Conservation (phyloP, 2,888 invertebrate species). For the Euclidia mi region DNA sequence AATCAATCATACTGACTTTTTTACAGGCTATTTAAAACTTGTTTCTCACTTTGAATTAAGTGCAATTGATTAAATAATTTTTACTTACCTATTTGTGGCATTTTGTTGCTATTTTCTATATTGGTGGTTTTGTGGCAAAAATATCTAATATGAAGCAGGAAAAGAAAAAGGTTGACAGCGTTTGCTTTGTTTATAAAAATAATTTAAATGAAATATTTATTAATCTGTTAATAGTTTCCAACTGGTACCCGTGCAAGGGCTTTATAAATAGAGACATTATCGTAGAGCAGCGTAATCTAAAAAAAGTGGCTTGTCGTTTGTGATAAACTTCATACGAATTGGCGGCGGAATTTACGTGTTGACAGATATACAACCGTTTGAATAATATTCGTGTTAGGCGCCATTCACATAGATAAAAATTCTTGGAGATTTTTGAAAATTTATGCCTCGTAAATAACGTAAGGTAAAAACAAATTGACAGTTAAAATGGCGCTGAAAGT, state of each 20-base stretch:
- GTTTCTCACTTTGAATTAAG: slow-evolving; percentile 4
- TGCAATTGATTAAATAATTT: too few relatives aligned
- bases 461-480: slow-evolving; percentile 19
- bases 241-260: too few relatives aligned
- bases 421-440: slow-evolving; percentile 6
- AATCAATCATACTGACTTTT: slow-evolving; percentile 6
- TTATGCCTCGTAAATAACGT: slow-evolving; percentile 19
- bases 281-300: too few relatives aligned
- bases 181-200: too few relatives aligned
- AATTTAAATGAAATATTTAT: too few relatives aligned
- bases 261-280: too few relatives aligned
- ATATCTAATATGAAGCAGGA: too few relatives aligned
- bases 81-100: too few relatives aligned
- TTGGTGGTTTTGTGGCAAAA: too few relatives aligned
- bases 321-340: slow-evolving; percentile 10
- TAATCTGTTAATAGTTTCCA: too few relatives aligned
- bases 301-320: neutral
- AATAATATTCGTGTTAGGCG: slow-evolving; percentile 6
- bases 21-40: neutral
- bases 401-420: slow-evolving; percentile 13
- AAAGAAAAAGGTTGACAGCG: too few relatives aligned
- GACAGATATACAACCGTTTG: slow-evolving; percentile 12
- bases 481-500: slow-evolving; percentile 11
- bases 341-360: slow-evolving; percentile 15
- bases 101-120: too few relatives aligned